These are phyloP conservation scores for Mionectes macconnelli DNA, from an alignment of 2,113 vertebrate species.

Conservation along the genomic window DNA sequence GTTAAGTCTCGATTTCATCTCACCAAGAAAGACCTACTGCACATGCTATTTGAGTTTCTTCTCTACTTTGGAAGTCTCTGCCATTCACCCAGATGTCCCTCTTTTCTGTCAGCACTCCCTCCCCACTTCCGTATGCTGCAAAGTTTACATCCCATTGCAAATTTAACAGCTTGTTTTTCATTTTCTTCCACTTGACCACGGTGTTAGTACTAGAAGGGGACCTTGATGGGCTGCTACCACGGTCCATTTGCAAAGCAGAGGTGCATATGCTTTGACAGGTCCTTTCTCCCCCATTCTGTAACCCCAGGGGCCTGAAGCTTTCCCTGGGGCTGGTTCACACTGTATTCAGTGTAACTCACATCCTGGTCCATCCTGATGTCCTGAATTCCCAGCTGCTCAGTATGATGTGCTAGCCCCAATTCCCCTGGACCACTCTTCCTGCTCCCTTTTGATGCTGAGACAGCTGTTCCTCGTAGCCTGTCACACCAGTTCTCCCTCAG, in stretches of 20 bases:
- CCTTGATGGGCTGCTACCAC: not conserved
- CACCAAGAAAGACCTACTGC: not conserved
- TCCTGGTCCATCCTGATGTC: not conserved
- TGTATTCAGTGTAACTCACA: not conserved
- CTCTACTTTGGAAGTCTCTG: not conserved
- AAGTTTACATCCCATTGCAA: not conserved
- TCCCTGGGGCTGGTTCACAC: not conserved
- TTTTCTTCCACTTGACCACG: not conserved
- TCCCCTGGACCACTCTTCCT: not conserved
- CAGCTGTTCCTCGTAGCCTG: conserved; percentile 2
- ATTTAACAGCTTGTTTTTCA: not conserved
- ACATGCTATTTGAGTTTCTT: not conserved
- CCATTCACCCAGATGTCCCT: not conserved
- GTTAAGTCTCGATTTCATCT: not conserved
- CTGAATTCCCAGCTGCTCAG: conserved; percentile 42
- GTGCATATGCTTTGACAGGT: not conserved
- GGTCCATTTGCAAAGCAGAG: not conserved
- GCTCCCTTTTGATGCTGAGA: conserved; percentile 26
- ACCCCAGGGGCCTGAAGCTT: not conserved
- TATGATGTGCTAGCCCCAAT: not conserved
- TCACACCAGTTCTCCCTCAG: not conserved
- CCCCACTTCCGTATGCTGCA: not conserved
- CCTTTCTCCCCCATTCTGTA: not conserved
- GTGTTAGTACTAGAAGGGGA: not conserved
- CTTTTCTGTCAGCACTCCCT: not conserved